Conservation (phyloP, 2,888 invertebrate genomes). For the Holacanthella duospinosa region DNA sequence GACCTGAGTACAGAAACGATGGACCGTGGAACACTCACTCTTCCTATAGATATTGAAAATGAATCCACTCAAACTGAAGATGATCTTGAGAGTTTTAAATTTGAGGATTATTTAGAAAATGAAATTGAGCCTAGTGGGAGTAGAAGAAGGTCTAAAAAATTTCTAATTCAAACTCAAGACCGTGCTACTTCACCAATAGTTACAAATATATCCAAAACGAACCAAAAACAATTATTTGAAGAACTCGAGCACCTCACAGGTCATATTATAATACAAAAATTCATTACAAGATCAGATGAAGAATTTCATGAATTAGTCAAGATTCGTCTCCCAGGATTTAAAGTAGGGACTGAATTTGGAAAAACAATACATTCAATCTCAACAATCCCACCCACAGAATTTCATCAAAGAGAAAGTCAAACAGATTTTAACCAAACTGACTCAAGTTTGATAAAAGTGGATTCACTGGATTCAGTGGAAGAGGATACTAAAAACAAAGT, state of each 20-base stretch:
- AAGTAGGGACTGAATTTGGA: not conserved
- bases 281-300: not conserved
- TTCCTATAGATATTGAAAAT: not conserved
- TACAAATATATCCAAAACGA: not conserved
- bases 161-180: not conserved
- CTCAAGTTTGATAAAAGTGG: no score
- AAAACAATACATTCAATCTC: not conserved
- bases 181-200: constrained; percentile 3
- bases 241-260: constrained; percentile 5
- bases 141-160: no score
- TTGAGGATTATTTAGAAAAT: no score
- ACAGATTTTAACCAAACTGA: no score
- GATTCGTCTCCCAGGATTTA: not conserved
- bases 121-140: not conserved
- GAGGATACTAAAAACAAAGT: no score
- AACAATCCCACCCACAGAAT: not conserved
- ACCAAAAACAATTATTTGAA: not conserved
- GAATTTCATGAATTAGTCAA: not conserved
- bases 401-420: no score
- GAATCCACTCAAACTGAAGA: not conserved
- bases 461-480: no score
- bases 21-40: not conserved
- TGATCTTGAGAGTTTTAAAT: not conserved
- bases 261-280: constrained; percentile 4
- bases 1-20: no score